Conservation (phyloP, 2,888 invertebrate species). For the Cantharis flavilabris region DNA sequence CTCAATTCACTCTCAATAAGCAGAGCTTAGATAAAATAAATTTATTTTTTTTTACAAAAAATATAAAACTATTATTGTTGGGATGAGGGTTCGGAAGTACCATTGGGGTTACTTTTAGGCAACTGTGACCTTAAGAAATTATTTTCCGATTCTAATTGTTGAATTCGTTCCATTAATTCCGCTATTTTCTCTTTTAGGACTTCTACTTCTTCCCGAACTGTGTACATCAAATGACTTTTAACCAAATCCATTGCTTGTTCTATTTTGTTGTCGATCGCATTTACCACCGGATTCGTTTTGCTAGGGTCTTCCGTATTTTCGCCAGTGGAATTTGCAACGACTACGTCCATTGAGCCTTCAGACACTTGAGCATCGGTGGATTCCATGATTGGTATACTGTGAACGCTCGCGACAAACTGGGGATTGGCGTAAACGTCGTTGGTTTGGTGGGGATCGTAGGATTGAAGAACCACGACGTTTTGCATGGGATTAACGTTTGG, state of each 20-base stretch:
- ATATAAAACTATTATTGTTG: conserved; percentile 21
- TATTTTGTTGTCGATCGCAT: conserved; percentile 79
- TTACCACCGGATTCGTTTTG: conserved; percentile 56
- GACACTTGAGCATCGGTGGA: conserved; percentile 35
- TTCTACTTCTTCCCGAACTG: conserved; percentile 78
- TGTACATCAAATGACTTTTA: conserved; percentile 78
- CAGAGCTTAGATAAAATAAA: neutral
- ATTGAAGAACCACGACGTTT: conserved; percentile 16
- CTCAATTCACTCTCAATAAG: neutral
- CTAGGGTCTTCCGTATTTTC: conserved; percentile 46
- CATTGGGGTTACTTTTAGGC: conserved; percentile 40
- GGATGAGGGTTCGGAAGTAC: conserved; percentile 19
- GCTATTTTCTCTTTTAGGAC: conserved; percentile 75
- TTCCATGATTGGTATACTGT: conserved; percentile 45
- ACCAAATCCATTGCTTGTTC: conserved; percentile 82
- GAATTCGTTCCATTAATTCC: conserved; percentile 71
- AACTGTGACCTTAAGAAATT: conserved; percentile 61
- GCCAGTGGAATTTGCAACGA: conserved; percentile 21
- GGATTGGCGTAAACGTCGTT: conserved; percentile 52
- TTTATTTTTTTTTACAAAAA: conserved; percentile 1
- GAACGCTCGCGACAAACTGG: conserved; percentile 51
- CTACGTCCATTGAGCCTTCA: conserved; percentile 32
- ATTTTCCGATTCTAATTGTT: conserved; percentile 73
- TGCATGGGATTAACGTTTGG: conserved; percentile 14
- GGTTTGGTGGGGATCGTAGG: conserved; percentile 30